These are phyloP conservation scores for Hyaena hyaena DNA, from an alignment of 2,113 vertebrate species.

Conservation along the genomic window DNA sequence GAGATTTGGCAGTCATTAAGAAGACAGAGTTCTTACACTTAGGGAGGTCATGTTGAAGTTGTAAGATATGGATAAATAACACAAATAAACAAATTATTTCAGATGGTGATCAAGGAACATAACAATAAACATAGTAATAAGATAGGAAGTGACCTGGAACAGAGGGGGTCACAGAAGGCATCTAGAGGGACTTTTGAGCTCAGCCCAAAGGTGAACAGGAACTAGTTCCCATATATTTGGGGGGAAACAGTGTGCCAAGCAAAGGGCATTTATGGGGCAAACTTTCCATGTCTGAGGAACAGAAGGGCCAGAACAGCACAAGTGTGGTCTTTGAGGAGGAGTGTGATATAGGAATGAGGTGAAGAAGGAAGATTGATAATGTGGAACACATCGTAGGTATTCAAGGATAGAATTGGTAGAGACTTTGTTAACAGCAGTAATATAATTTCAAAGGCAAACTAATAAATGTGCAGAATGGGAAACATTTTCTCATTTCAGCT, in stretches of 20 bases:
- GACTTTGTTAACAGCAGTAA: background rate
- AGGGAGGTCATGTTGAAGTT: background rate
- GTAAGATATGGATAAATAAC: background rate
- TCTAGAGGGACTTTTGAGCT: background rate
- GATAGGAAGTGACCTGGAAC: background rate
- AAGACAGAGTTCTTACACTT: background rate
- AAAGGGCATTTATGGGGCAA: background rate
- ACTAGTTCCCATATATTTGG: fast-evolving
- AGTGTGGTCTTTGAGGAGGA: background rate
- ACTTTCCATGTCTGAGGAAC: background rate
- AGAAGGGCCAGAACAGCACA: background rate
- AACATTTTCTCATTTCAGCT: background rate
- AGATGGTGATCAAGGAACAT: background rate
- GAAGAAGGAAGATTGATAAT: background rate
- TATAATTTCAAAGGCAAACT: background rate
- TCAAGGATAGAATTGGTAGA: background rate
- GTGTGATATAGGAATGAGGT: no score
- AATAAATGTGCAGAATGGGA: background rate
- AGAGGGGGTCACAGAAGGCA: background rate
- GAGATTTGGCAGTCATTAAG: background rate
- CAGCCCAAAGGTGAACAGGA: background rate
- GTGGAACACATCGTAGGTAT: background rate
- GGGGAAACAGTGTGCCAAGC: background rate
- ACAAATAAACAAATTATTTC: background rate
- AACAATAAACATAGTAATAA: background rate